Base-by-base conservation (phyloP, 2,888 invertebrate genomes). In the Vanessa cardui region DNA sequence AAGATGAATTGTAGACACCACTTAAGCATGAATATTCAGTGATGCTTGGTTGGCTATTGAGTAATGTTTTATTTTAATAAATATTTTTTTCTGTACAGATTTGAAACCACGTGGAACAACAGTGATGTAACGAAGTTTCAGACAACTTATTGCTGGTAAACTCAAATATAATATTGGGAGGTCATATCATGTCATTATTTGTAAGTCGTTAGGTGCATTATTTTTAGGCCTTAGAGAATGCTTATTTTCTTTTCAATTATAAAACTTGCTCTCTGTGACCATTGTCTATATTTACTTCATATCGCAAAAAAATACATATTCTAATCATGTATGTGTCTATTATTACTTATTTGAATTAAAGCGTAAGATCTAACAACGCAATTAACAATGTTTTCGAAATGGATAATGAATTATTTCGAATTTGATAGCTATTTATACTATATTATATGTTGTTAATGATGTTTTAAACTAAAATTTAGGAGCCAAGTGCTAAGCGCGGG, bases 81-180 rank as follows among this genome's bases (percentile, higher is more conserved):
- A 8, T 66, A 6, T 75, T 74, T 72, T 73, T 68, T 69, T 89
- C 87, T 74, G 16, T 54, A 6, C 90, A 92, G 92, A 92, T 92
- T 90, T 85, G 83, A 81, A 83, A 80, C 76, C 61, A 70, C 76
- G 72, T 78, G 77, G 81, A 80, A 80, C 83, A 83, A 82, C 82
- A 86, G 81, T 82, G 84, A 87, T 78, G 78, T 83, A 81, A 84
- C 77, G 80, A 86, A 87, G 84, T 85, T 86, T 81, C 83, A 83
- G 78, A 83, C 82, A 81, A 85, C 87, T 82, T 86, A 83, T 83
- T 89, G 89, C 89, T 90, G 88, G 90, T 91, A 88, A 88, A 87
- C 82, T 85, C 82, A 82, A 83, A 79, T 80, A 78, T 84, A 80
- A 84, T 73, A 74, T 76, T 86, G 90, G 88, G 89, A 88, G 89